Evolutionary conservation across 2,113 vertebrate genomes (phyloP).

Genomic region (Cryptomyrus ogoouensis): DNA sequence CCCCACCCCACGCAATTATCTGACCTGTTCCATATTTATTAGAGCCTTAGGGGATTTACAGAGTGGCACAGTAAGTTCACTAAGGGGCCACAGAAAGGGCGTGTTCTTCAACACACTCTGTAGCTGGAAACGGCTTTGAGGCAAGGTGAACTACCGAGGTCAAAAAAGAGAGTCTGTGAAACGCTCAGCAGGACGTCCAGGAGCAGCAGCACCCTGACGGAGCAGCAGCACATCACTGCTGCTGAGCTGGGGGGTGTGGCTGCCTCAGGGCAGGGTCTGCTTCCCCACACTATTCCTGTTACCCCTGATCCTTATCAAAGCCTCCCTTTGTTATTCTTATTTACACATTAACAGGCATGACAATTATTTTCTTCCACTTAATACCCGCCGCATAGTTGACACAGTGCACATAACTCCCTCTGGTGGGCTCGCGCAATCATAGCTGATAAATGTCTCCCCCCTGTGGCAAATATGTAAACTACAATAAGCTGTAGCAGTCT

Average conservation of each 20-base stretch:
- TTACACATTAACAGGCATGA: neutral
- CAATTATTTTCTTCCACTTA: neutral
- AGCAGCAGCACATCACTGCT: neutral
- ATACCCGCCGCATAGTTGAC: neutral
- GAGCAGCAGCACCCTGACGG: neutral
- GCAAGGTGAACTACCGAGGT: neutral
- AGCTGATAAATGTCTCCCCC: neutral
- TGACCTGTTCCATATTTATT: neutral
- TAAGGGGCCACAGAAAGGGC: neutral
- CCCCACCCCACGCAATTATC: neutral
- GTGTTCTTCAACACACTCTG: neutral
- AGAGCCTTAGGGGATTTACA: neutral
- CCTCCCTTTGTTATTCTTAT: neutral
- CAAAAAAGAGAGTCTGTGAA: neutral
- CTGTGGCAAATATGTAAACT: neutral
- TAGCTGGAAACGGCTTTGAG: neutral
- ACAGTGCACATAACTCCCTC: too few species aligned
- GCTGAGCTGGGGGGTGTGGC: neutral
- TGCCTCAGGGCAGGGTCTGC: neutral
- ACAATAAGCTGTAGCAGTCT: neutral
- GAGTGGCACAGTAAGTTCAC: neutral
- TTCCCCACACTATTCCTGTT: neutral
- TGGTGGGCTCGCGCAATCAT: too few species aligned
- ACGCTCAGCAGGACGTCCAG: neutral
- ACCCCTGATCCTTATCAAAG: neutral